Evolutionary conservation across 2,888 invertebrate genomes (phyloP).

Genomic region (Nephrotoma guestfalica): DNA sequence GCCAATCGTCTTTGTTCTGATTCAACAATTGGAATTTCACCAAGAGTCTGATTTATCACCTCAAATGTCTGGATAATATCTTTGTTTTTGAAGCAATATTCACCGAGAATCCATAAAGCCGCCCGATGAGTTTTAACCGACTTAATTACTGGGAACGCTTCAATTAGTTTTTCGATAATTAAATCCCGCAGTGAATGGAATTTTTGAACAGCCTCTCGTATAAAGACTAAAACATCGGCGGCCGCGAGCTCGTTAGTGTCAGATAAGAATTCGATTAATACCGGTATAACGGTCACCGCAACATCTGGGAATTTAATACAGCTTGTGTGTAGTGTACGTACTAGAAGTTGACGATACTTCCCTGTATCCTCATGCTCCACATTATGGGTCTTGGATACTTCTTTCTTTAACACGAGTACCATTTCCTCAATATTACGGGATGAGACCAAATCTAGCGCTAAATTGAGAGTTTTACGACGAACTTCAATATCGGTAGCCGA

Average conservation of each 20-base stretch:
- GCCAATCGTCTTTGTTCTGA: constrained; percentile 54
- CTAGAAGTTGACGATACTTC: constrained; percentile 87
- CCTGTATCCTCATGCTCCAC: constrained; percentile 92
- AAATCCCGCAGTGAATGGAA: constrained; percentile 67
- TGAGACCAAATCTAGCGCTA: constrained; percentile 82
- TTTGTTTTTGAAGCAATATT: constrained; percentile 68
- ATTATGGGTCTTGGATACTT: constrained; percentile 78
- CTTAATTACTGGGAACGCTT: constrained; percentile 73
- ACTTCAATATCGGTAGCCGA: constrained; percentile 92
- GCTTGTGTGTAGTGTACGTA: constrained; percentile 85
- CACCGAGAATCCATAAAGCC: constrained; percentile 94
- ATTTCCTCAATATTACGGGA: constrained; percentile 93
- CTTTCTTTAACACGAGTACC: constrained; percentile 82
- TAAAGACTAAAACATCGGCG: constrained; percentile 84
- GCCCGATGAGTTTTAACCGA: constrained; percentile 87
- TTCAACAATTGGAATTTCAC: constrained; percentile 49
- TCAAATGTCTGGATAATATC: constrained; percentile 70
- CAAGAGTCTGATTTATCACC: constrained; percentile 57
- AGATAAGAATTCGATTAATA: constrained; percentile 82
- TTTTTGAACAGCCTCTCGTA: constrained; percentile 87
- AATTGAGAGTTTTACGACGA: constrained; percentile 64
- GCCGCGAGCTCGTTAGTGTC: constrained; percentile 85
- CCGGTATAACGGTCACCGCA: constrained; percentile 84
- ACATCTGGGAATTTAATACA: constrained; percentile 95
- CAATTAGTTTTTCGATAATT: constrained; percentile 60